Evolutionary conservation across 2,888 invertebrate species (phyloP).

Genomic region (Epinotia brunnichana): DNA sequence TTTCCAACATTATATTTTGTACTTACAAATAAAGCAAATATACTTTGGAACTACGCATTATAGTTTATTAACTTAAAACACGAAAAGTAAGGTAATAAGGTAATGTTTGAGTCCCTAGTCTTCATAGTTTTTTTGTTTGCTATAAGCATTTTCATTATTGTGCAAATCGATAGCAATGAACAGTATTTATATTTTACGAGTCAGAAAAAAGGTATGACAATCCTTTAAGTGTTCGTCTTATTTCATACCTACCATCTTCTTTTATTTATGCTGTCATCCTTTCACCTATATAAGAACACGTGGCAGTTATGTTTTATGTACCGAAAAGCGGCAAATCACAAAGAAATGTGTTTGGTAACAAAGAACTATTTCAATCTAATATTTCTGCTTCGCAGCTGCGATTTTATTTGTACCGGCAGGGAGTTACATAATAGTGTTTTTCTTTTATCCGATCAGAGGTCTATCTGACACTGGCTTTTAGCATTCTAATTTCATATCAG

Average conservation of each 20-base stretch:
- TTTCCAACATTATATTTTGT: too few relatives aligned
- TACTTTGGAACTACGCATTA: too few relatives aligned
- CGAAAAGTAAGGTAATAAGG: too few relatives aligned
- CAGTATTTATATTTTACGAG: too few relatives aligned
- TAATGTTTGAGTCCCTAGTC: too few relatives aligned
- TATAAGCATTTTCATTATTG: too few relatives aligned
- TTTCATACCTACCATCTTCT: not conserved
- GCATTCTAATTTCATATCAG: not conserved
- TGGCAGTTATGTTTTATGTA: constrained; percentile 55
- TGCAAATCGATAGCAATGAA: too few relatives aligned
- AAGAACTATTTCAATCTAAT: constrained; percentile 44
- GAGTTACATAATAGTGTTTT: constrained; percentile 32
- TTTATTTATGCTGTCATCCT: constrained; percentile 2
- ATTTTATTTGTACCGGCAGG: constrained; percentile 37
- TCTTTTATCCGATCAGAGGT: constrained; percentile 3
- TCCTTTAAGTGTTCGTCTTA: not conserved
- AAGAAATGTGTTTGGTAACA: constrained; percentile 44
- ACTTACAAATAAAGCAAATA: too few relatives aligned
- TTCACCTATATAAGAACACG: constrained; percentile 49
- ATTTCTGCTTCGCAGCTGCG: constrained; percentile 41
- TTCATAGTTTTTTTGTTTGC: too few relatives aligned
- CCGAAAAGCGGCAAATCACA: constrained; percentile 47
- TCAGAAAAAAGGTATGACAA: not conserved
- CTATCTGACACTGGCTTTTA: constrained; percentile 4
- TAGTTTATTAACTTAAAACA: too few relatives aligned